These are phyloP conservation scores for Sebastes taczanowskii DNA, from an alignment of 2,797 vertebrate genomes.

Conservation along the genomic window DNA sequence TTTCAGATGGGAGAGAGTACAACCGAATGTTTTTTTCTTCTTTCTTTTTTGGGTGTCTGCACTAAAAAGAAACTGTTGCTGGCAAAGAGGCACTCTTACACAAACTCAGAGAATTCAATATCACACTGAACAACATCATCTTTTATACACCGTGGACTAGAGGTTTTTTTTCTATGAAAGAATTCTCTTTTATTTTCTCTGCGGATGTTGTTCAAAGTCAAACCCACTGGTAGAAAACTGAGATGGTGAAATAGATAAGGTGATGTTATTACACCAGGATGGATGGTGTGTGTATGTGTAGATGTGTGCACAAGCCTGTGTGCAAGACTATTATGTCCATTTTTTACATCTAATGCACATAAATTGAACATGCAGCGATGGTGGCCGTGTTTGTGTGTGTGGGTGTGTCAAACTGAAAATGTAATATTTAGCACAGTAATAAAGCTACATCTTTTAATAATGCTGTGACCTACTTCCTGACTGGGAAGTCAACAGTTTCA, in stretches of 20 bases:
- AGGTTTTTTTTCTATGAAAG: slow-evolving; percentile 9
- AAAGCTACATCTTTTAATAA: slow-evolving; percentile 72
- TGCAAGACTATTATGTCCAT: background rate
- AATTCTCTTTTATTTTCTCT: slow-evolving; percentile 24
- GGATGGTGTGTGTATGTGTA: background rate
- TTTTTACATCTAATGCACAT: background rate
- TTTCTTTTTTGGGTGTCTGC: background rate
- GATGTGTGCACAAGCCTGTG: background rate
- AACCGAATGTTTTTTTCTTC: background rate
- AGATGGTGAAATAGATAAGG: slow-evolving; percentile 26
- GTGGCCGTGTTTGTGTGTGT: background rate
- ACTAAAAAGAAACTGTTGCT: background rate
- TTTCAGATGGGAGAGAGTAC: background rate
- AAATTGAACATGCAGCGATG: background rate
- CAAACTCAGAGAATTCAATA: slow-evolving; percentile 26
- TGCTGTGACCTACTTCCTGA: slow-evolving; percentile 76
- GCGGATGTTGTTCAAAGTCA: slow-evolving; percentile 31
- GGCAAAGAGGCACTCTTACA: slow-evolving; percentile 15
- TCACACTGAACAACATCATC: slow-evolving; percentile 22
- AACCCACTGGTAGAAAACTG: slow-evolving; percentile 18
- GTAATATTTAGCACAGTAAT: slow-evolving; percentile 61
- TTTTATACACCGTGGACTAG: background rate
- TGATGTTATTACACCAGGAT: slow-evolving; percentile 17
- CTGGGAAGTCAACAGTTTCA: slow-evolving; percentile 70
- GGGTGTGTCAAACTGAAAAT: slow-evolving; percentile 22